Evolutionary conservation across 2,797 vertebrate genomes (phyloP).

Genomic region (Acestrorhynchus altus): DNA sequence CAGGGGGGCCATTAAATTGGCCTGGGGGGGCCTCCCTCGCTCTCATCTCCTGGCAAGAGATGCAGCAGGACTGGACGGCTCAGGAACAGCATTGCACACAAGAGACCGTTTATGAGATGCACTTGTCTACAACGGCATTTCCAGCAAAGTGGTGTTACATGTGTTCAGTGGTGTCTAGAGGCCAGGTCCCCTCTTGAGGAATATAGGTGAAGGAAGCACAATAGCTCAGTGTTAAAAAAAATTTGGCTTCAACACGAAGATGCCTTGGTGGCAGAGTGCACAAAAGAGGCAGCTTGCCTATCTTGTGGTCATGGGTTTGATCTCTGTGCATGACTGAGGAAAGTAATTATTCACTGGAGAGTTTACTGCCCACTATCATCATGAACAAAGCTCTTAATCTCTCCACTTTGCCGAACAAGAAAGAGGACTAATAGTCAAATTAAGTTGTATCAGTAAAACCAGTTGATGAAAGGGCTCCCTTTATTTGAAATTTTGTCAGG

Average conservation of each 20-base stretch:
- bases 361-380: constrained; percentile 45
- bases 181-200: constrained; percentile 27
- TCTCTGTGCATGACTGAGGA: constrained; percentile 45
- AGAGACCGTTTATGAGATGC: constrained; percentile 49
- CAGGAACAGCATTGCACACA: constrained; percentile 42
- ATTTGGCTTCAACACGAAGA: constrained; percentile 17
- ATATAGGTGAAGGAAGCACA: constrained; percentile 49
- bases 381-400: constrained; percentile 43
- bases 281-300: constrained; percentile 40
- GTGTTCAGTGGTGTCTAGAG: constrained; percentile 47
- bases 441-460: constrained; percentile 17
- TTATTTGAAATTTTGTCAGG: constrained; percentile 21
- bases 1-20: constrained; percentile 62
- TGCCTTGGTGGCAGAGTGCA: constrained; percentile 31
- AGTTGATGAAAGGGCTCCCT: constrained; percentile 3
- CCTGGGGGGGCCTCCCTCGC: constrained; percentile 46
- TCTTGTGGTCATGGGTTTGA: constrained; percentile 39
- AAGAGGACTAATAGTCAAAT: constrained; percentile 34
- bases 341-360: constrained; percentile 43
- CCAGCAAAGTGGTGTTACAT: constrained; percentile 53
- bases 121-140: constrained; percentile 48
- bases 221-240: constrained; percentile 24
- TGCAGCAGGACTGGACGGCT: constrained; percentile 35
- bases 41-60: constrained; percentile 42
- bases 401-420: constrained; percentile 12